phyloP scores from a whole-genome alignment of 2,888 invertebrate species.

The Andrena camellia region DNA sequence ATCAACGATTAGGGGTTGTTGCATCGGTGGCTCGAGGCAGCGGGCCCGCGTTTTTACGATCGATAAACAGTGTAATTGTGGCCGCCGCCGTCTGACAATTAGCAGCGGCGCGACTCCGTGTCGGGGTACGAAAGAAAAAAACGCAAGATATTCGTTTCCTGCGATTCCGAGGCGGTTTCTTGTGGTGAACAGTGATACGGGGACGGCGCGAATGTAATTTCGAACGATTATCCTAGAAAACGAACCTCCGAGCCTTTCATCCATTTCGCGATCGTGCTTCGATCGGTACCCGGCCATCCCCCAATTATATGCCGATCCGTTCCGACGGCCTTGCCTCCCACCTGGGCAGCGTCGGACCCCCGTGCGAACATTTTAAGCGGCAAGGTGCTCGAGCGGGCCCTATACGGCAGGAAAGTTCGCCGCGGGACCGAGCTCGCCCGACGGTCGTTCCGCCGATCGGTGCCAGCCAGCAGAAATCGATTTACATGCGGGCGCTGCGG shows the following conservation, averaged over 20 bases:
- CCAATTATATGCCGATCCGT: no score
- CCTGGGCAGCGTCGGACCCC: no score
- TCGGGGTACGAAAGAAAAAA: conserved; percentile 13
- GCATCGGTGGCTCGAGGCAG: conserved; percentile 11
- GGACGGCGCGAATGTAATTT: not conserved
- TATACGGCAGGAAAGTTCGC: no score
- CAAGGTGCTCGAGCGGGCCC: no score
- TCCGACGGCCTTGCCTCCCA: no score
- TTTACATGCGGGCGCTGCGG: conserved; percentile 29
- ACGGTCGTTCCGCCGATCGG: not conserved
- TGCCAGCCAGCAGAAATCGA: conserved; percentile 7
- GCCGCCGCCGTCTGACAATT: conserved; percentile 30
- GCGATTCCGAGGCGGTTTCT: conserved; percentile 4
- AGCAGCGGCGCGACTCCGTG: conserved; percentile 12
- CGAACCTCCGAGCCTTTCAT: not conserved
- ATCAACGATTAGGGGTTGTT: conserved; percentile 48
- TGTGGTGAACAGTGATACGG: not conserved
- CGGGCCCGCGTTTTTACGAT: conserved; percentile 34
- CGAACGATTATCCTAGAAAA: not conserved
- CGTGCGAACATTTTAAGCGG: no score
- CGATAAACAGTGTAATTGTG: conserved; percentile 53
- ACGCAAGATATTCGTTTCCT: conserved; percentile 31
- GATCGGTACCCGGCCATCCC: no score
- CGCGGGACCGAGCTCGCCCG: no score
- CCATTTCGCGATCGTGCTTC: no score